These are phyloP conservation scores for Drosophila prosaltans DNA, from an alignment of 1,140 invertebrate species.

Conservation along the genomic window DNA sequence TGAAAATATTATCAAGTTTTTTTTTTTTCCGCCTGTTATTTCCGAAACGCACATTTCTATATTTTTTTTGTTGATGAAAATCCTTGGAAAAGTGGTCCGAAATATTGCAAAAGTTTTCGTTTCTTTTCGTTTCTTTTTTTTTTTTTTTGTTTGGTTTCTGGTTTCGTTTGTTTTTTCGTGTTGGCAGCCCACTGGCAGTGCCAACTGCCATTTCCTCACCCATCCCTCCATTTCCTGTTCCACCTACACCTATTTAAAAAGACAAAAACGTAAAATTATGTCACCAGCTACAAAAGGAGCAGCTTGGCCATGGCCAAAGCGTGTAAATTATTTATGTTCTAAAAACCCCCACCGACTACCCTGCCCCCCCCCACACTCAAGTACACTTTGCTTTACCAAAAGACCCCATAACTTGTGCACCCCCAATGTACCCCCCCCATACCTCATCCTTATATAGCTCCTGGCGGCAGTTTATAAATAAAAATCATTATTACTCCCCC, in stretches of 20 bases:
- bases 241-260: slow-evolving; percentile 28
- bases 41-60: too few species aligned
- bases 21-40: too few species aligned
- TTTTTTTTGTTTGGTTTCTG: slow-evolving; percentile 5
- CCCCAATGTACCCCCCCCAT: background rate
- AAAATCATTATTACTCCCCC: slow-evolving; percentile 64
- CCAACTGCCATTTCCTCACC: background rate
- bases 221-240: background rate
- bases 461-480: slow-evolving; percentile 68
- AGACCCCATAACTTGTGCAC: too few species aligned
- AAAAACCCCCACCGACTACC: background rate
- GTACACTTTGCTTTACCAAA: too few species aligned
- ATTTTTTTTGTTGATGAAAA: background rate
- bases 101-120: slow-evolving; percentile 6
- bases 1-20: too few species aligned
- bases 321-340: slow-evolving; percentile 75
- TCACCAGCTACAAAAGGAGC: slow-evolving; percentile 54
- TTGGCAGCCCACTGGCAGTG: background rate
- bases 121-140: background rate
- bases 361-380: slow-evolving; percentile 24
- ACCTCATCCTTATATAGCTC: background rate
- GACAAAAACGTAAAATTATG: slow-evolving; percentile 60
- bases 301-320: slow-evolving; percentile 29
- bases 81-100: background rate
- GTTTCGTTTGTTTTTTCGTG: background rate